A percentile compares a stretch with the other conserved stretches of the same genome.
phyloP scores from a whole-genome alignment of 92 coral and sea anemone species.

The Siderastrea radians region DNA sequence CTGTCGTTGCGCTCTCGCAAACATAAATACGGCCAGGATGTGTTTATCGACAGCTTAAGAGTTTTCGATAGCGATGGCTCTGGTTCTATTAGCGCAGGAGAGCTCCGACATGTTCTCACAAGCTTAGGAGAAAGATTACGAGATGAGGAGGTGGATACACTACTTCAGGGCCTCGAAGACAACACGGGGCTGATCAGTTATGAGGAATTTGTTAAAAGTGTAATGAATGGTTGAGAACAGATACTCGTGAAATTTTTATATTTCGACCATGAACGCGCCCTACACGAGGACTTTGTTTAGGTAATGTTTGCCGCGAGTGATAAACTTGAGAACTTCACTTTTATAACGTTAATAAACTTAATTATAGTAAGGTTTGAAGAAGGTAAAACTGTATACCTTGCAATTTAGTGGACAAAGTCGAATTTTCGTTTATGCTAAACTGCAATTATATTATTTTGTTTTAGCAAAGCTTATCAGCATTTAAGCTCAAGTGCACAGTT shows the following conservation, averaged over 20 bases:
- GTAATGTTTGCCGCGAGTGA: background rate
- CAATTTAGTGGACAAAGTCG: background rate
- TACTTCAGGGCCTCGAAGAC: slow-evolving; percentile 93
- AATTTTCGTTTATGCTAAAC: background rate
- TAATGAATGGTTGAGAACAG: slow-evolving; percentile 81
- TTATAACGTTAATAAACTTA: background rate
- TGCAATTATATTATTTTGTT: slow-evolving; percentile 15
- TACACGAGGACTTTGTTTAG: background rate
- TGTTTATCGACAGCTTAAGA: slow-evolving; percentile 92
- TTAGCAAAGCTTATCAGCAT: slow-evolving; percentile 21
- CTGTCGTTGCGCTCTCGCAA: slow-evolving; percentile 86
- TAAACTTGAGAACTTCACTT: background rate
- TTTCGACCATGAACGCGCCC: background rate
- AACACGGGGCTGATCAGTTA: slow-evolving; percentile 93
- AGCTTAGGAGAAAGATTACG: slow-evolving; percentile 91
- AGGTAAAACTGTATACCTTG: background rate
- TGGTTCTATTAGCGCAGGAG: slow-evolving; percentile 93
- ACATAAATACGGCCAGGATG: slow-evolving; percentile 81
- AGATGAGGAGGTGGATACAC: slow-evolving; percentile 90
- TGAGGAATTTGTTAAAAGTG: slow-evolving; percentile 92
- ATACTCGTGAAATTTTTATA: background rate
- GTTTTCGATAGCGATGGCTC: slow-evolving; percentile 94
- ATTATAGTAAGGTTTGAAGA: background rate
- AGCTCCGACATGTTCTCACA: slow-evolving; percentile 94
- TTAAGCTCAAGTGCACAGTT: slow-evolving; percentile 1